Base-by-base conservation (phyloP, 2,888 invertebrate species). In the Rapana venosa region DNA sequence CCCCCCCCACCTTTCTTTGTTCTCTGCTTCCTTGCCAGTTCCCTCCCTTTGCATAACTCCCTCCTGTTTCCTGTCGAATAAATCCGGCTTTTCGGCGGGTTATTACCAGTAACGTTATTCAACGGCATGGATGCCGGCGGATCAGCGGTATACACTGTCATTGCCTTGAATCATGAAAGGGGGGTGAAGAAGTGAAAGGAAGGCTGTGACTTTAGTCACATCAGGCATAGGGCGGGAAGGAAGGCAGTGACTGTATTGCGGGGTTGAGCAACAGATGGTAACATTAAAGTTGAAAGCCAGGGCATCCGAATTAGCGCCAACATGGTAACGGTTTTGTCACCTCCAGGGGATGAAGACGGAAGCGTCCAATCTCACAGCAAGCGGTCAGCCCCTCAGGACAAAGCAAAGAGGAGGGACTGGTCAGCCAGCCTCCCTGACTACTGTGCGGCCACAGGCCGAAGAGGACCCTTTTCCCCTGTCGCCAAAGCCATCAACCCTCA, bases 271-370 rank as follows among this genome's bases (percentile, higher is more conserved):
- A 79, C 79, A 79, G 79, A 79, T 79, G 79, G 79, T 5, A 6
- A 58, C 30, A 32, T 17, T 81, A 81, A 81, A 58, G n/a, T 58
- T 30, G n/a, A 85, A 85, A 58, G 85, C 58, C 22, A 58, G 20
- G 26, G 58, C 32, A 30, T 85, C 58, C 4, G 83, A 85, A 85
- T 85, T 85, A 85, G 85, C 58, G 30, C 85, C 58, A 17, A 17
- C 85, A 47, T 20, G 85, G 30, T 85, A 85, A 85, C 85, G n/a
- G 58, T 85, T 58, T 58, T 58, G 83, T 83, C 56, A 56, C 20
- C 83, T 47, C 32, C 77, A 13, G 32, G 81, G 35, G 32, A 26
- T n/a, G 22, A n/a, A 47, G 47, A 47, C 47, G 74, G 30, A n/a
- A 77, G 30, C 13, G 6, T 77, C 74, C 36, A 83, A 83, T 47